Evolutionary conservation across 2,797 vertebrate species (phyloP), one percentile per base, ranked within the genome.

Genomic region (Falco biarmicus): DNA sequence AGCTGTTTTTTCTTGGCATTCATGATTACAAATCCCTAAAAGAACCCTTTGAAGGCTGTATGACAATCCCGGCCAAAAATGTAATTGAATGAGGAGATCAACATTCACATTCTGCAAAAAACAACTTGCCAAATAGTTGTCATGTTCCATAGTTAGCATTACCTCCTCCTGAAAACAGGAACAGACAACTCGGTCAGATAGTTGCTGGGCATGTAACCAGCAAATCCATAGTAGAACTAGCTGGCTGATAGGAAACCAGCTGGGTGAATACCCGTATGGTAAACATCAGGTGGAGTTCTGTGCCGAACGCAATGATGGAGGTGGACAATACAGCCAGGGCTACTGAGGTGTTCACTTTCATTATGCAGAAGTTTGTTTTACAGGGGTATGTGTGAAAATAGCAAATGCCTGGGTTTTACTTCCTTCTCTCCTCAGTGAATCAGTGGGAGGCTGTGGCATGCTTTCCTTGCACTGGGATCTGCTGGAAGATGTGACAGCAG

Each of bases 1-100:
- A 94, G 68, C 64, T 92, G 69, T 19, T 86, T 94, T 82, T 84
- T 87, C 77, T 84, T 94, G 84, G 78, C 70, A 48, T 80, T 94
- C 32, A n/a, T 66, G 45, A 65, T 79, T 89, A 39, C 5, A 85
- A 91, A 85, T 51, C 83, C 70, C 56, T 65, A 65, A 56, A 81
- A 89, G 79, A 89, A 77, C 28, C 63, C 53, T 94, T 64, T 39
- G 28, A 50, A 69, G 28, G n/a, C 34, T 75, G 91, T 69, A 28
- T 5, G 16, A 43, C 19, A 86, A 51, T 78, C 65, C 61, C 73
- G 43, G 76, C 76, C 79, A 92, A 85, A 86, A 93, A 26, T 29
- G 16, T 93, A 94, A 94, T 78, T 94, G 75, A 77, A 89, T 76
- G 66, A 69, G 39, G 28, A 66, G 65, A 88, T 64, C 1, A 2